Base-by-base conservation (phyloP, 2,113 vertebrate species). In the Myiopsitta monachus region DNA sequence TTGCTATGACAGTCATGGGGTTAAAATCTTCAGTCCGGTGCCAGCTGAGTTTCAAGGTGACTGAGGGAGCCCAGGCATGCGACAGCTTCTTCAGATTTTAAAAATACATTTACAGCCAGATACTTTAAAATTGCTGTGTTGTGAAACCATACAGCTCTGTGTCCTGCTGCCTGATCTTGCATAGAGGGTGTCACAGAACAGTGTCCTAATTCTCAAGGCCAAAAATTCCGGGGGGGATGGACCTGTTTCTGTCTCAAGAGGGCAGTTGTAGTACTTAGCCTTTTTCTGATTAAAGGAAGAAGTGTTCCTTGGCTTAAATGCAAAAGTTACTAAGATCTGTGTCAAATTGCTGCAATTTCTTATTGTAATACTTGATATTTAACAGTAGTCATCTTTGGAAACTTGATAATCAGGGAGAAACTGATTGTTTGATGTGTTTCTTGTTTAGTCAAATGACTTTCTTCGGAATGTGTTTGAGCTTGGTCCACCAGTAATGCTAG, bases 381-480 rank as follows among this genome's bases (percentile, higher is more conserved):
- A 55, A 28, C 5, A 72, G 46, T 66, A 57, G 33, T 51, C 9
- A 9, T 41, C 41, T 80, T 76, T 36, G 31, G 18, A 57, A 6
- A 47, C 26, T 44, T 39, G 10, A 26, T 83, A 66, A 52, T 69
- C 21, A 27, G 36, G 52, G 18, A 49, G 11, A 83, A 68, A 38
- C 18, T 92, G 73, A 82, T 62, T 0, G 17, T 21, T 67, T 31
- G 14, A 14, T 91, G 51, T 94, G 57, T 77, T 84, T 96, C 55
- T 70, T 70, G 8, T 68, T 69, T 90, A 99, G 99, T 98, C 98
- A 28, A 99, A 99, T 92, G 99, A 99, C 86, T 99, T 99, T 87
- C 99, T 99, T 94, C 98, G 99, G 82, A 99, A 99, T 31, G 98
- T 99, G 57, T 99, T 99, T 98, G 99, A 99, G 92, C 98, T 99